A percentile compares a stretch with the other conserved stretches of the same genome.
These are phyloP conservation scores for Sarcophaga variegata DNA, from an alignment of 2,888 invertebrate species.

Conservation along the genomic window DNA sequence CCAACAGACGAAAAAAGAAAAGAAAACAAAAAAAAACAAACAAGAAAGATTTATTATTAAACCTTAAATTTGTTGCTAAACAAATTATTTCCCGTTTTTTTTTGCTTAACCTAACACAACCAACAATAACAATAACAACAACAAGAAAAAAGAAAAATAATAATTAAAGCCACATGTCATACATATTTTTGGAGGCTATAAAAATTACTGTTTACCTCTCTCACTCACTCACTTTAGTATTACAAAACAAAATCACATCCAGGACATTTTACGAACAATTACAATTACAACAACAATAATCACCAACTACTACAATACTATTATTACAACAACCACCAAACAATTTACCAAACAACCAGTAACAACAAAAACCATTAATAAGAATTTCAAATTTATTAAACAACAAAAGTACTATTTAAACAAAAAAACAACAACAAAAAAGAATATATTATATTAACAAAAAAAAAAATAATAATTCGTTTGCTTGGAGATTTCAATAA, in stretches of 20 bases:
- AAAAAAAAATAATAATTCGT: constrained; percentile 63
- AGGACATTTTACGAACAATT: constrained; percentile 38
- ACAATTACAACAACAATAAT: constrained; percentile 45
- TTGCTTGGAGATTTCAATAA: constrained; percentile 80
- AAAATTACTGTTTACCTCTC: constrained; percentile 49
- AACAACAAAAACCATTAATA: constrained; percentile 44
- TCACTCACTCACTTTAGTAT: constrained; percentile 34
- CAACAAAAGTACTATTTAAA: constrained; percentile 34
- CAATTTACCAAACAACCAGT: constrained; percentile 38
- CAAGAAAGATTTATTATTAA: too few relatives aligned
- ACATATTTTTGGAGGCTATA: constrained; percentile 54
- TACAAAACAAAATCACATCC: constrained; percentile 34
- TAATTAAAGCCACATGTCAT: constrained; percentile 13
- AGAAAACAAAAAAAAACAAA: too few relatives aligned
- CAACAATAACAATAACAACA: too few relatives aligned
- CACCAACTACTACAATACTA: constrained; percentile 52
- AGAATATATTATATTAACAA: constrained; percentile 40
- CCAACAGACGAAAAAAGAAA: not conserved
- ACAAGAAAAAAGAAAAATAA: not conserved
- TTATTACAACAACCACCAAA: constrained; percentile 32
- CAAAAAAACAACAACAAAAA: constrained; percentile 4
- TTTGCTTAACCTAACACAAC: not conserved
- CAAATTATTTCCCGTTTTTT: not conserved
- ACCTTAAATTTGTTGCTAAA: not conserved
- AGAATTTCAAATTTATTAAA: constrained; percentile 62